A percentile compares a stretch with the other conserved stretches of the same genome.
Evolutionary conservation across 2,888 invertebrate species (phyloP).

Genomic region (Agelastica alni): DNA sequence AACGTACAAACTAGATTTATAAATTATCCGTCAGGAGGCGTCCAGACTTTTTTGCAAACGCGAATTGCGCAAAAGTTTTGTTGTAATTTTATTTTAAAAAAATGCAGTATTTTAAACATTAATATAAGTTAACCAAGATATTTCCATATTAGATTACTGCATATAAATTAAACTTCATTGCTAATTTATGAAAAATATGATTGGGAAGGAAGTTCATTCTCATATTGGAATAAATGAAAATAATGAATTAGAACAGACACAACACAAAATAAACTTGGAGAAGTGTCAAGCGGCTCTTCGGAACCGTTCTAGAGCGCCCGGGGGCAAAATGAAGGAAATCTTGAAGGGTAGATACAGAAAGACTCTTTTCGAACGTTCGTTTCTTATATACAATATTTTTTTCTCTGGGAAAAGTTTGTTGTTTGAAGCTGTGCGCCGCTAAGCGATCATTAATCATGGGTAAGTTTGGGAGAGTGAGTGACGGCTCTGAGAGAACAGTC

Average conservation of each 20-base stretch:
- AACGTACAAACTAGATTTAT: no score
- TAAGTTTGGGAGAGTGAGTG: constrained; percentile 60
- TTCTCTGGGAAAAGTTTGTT: constrained; percentile 69
- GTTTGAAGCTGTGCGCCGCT: constrained; percentile 63
- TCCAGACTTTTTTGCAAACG: no score
- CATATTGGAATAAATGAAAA: constrained; percentile 31
- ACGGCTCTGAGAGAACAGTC: constrained; percentile 55
- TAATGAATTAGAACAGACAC: constrained; percentile 31
- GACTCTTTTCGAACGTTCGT: constrained; percentile 58
- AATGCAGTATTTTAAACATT: no score
- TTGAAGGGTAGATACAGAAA: constrained; percentile 59
- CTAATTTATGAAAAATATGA: neutral
- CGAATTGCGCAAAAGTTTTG: no score
- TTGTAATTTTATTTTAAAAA: no score
- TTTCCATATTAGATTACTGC: no score
- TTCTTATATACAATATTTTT: constrained; percentile 59
- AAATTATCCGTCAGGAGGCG: no score
- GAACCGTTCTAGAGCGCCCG: constrained; percentile 18
- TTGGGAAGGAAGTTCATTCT: neutral
- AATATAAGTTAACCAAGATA: no score
- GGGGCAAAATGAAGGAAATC: constrained; percentile 53
- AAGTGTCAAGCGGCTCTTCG: constrained; percentile 30
- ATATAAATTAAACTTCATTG: no score
- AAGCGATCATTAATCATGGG: constrained; percentile 64
- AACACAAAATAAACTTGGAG: constrained; percentile 32